phyloP scores from a whole-genome alignment of 1,140 invertebrate species.

The Diachasmimorpha longicaudata region DNA sequence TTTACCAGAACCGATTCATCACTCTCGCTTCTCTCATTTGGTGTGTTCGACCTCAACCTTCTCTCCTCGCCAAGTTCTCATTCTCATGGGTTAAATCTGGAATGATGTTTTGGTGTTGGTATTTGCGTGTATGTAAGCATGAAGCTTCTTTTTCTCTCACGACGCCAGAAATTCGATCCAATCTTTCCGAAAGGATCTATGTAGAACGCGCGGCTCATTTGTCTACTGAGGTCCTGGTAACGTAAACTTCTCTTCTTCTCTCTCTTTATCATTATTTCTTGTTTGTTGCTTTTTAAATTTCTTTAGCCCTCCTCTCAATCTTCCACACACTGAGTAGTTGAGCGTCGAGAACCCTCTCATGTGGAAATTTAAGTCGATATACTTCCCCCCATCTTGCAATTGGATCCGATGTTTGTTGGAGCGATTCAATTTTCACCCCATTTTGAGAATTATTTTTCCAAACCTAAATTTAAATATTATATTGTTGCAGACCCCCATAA shows the following conservation, averaged over 20 bases:
- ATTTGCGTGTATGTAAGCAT: conserved; percentile 18
- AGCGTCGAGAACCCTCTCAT: neutral
- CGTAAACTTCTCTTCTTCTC: conserved; percentile 47
- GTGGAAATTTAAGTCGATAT: conserved; percentile 20
- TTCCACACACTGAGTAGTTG: neutral
- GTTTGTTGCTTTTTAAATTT: conserved; percentile 18
- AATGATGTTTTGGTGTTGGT: conserved; percentile 1
- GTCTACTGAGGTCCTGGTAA: conserved; percentile 48
- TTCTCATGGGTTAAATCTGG: neutral
- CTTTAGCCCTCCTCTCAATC: neutral
- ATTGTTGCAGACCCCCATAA: no score
- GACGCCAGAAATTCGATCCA: conserved; percentile 59
- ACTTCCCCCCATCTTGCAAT: neutral
- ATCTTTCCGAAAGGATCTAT: conserved; percentile 56
- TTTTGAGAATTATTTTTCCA: neutral
- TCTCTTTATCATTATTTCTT: conserved; percentile 20
- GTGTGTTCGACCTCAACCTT: conserved; percentile 28
- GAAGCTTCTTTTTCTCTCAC: conserved; percentile 46
- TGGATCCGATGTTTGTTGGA: neutral
- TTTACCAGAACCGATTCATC: conserved; percentile 41
- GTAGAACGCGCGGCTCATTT: conserved; percentile 59
- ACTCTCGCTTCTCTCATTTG: conserved; percentile 36
- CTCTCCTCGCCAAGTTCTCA: neutral
- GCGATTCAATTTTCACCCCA: neutral
- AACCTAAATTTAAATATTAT: no score